Evolutionary conservation across 2,888 invertebrate genomes (phyloP), one percentile per base, ranked within the genome.

Genomic region (Lasioglossum vierecki): DNA sequence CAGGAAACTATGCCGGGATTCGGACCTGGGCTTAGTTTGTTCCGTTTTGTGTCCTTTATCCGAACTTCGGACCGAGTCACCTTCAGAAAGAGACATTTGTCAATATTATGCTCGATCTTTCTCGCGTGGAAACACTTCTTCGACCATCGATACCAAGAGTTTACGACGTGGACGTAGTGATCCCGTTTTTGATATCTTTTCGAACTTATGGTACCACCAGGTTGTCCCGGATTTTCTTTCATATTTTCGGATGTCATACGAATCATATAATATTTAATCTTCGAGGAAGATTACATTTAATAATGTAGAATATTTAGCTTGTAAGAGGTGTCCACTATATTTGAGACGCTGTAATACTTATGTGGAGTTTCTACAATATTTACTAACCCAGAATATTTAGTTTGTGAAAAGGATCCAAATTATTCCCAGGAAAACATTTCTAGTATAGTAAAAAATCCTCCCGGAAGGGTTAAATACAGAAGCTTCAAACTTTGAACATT

Each of bases 1-100:
- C 39, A 15, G 70, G 39, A 44, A 78, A 84, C 82, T 84, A 82
- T 74, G 70, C 77, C 53, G 26, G 57, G 49, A 75, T 60, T 41
- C 74, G 74, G 46, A 26, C 39, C n/a, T 46, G 53, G 9, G 9
- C 53, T 22, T 22, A 22, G 53, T 8, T 73, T 81, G 73, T 26
- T 71, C 76, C 13, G 39, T 26, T 49, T 11, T 22, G 26, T 9
- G 39, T 41, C 68, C 68, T 68, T 73, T 22, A 39, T 53, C 26
- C 1, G 5, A 68, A 81, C 66, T 66, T 66, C 15, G 26, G 30
- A 2, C 15, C 68, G 68, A 72, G 2, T 30, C 44, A 22, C n/a
- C 41, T 35, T 53, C 22, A 5, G 18, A 18, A 35, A n/a, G 18
- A 60, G 77, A 30, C 71, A 49, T 39, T 30, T 26, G 66, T 66